Conservation (phyloP, 1,140 invertebrate genomes). For the Neuroterus valhalla region DNA sequence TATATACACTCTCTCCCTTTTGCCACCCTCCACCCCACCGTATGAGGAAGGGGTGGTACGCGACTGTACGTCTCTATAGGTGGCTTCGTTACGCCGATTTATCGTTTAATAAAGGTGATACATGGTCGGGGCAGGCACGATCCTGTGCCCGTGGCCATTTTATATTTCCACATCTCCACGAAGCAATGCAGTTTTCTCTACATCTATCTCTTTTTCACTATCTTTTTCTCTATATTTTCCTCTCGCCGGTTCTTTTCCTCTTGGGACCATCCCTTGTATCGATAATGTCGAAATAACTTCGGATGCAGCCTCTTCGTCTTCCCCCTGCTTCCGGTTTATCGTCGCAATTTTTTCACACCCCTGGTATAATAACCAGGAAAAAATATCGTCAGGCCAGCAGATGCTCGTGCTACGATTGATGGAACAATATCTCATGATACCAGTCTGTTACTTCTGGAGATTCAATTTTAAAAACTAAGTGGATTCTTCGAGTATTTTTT, state of each 20-base stretch:
- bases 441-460: conserved; percentile 18
- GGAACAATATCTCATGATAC: conserved; percentile 26
- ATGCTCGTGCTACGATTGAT: conserved; percentile 28
- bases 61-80: conserved; percentile 43
- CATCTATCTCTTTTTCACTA: conserved; percentile 16
- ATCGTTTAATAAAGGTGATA: conserved; percentile 66
- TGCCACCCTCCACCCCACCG: not conserved
- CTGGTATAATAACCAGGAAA: conserved; percentile 13
- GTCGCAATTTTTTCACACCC: conserved; percentile 28
- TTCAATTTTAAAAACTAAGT: conserved; percentile 20
- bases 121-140: conserved; percentile 41
- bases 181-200: conserved; percentile 15
- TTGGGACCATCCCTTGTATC: conserved; percentile 20
- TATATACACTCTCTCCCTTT: conserved; percentile 29
- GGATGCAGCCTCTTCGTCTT: conserved; percentile 15
- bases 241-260: conserved; percentile 5
- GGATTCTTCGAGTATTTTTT: not conserved
- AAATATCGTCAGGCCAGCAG: conserved; percentile 29
- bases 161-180: conserved; percentile 33
- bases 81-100: conserved; percentile 59
- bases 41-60: not conserved
- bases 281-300: conserved; percentile 31
- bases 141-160: conserved; percentile 33
- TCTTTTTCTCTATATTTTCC: conserved; percentile 17
- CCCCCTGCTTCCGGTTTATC: conserved; percentile 21